Base-by-base conservation (phyloP, 2,797 vertebrate species). In the Falco peregrinus region DNA sequence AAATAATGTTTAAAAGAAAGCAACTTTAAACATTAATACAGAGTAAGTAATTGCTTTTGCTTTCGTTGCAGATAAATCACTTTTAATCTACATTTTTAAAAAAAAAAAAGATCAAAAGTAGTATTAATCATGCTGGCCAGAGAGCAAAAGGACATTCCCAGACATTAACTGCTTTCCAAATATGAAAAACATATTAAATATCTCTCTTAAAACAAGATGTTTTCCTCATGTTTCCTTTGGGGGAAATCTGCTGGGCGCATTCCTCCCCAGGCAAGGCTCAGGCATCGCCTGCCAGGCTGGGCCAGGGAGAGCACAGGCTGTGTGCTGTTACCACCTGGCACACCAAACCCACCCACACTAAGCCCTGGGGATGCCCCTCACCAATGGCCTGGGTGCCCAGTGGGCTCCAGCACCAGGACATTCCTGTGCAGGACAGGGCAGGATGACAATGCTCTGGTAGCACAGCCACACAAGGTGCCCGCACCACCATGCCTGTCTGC, bases 141-240 rank as follows among this genome's bases (percentile, higher is more conserved):
- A 83, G 97, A 98, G 97, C 95, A 91, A 97, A 97, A 97, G 93
- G 97, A 97, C 97, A 97, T 98, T 97, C 97, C 96, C 91, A 98
- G 97, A 97, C 97, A 92, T 93, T 96, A 95, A 94, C 93, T 97
- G 92, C 96, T 95, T 97, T 97, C 95, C 97, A 97, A 98, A 97
- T 97, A 97, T 96, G 97, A 98, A 97, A 97, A 98, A 95, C 96
- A 95, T 96, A 98, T 97, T 97, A 95, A 97, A 97, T 97, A 96
- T 95, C 90, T 97, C 95, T 92, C 96, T 92, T 96, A 77, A 95
- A 96, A 83, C 92, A 97, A 97, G 96, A 97, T 97, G 96, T 96
- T 98, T 98, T 97, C 98, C 97, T 97, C 96, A 87, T 97, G 97
- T 97, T 97, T 95, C 97, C 96, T 97, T 80, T 64, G 89, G 91